Percentiles rank a stretch among this genome's conserved stretches.
Evolutionary conservation across 2,797 vertebrate species (phyloP).

Genomic region (Cygnus olor): DNA sequence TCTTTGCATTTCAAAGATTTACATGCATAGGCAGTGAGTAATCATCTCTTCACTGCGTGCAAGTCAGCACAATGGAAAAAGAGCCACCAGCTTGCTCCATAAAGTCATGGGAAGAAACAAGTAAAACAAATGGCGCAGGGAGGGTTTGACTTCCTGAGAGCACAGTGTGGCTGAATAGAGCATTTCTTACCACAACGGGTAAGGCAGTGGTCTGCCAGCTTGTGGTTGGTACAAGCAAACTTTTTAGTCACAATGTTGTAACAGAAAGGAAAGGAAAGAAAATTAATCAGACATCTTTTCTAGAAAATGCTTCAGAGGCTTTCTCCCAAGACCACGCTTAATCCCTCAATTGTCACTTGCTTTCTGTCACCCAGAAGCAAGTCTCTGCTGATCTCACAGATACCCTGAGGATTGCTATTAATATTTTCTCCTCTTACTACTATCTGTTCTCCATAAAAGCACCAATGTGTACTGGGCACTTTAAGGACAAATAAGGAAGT

Average conservation of each 20-base stretch:
- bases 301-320: not conserved
- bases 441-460: not conserved
- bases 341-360: not conserved
- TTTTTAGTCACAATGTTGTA: not conserved
- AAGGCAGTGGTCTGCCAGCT: not conserved
- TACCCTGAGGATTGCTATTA: conserved; percentile 5
- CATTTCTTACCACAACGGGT: not conserved
- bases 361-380: conserved; percentile 27
- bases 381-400: not conserved
- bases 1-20: conserved; percentile 31
- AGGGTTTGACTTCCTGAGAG: not conserved
- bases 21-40: not conserved
- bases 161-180: not conserved
- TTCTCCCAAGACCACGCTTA: not conserved
- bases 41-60: not conserved
- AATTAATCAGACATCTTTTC: not conserved
- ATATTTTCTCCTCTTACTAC: conserved; percentile 13
- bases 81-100: not conserved
- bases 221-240: not conserved
- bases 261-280: conserved; percentile 8
- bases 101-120: conserved; percentile 39
- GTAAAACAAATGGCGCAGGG: conserved; percentile 2
- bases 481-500: not conserved
- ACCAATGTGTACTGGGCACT: not conserved
- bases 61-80: not conserved